Conservation (phyloP, 1,140 invertebrate species). For the Procambarus clarkii region DNA sequence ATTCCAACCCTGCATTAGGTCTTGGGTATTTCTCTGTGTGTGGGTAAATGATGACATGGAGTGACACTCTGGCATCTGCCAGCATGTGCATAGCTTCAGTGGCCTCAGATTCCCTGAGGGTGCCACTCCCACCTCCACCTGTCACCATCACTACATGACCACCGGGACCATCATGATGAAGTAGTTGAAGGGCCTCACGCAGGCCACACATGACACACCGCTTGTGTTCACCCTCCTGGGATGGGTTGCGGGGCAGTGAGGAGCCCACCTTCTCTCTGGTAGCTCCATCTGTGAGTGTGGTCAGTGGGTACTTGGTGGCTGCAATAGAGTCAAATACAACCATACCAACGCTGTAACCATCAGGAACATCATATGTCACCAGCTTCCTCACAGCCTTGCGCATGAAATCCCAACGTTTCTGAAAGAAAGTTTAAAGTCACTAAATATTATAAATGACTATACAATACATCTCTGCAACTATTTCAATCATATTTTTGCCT, state of each 20-base stretch:
- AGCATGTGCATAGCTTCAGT: constrained; percentile 38
- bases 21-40: constrained; percentile 68
- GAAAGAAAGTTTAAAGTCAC: neutral
- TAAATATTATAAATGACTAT: neutral
- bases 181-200: constrained; percentile 50
- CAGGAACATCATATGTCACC: constrained; percentile 75
- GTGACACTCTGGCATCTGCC: constrained; percentile 40
- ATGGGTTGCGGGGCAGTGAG: constrained; percentile 70
- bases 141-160: constrained; percentile 67
- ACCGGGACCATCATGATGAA: constrained; percentile 38
- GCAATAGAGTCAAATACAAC: constrained; percentile 69
- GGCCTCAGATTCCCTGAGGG: constrained; percentile 43
- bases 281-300: constrained; percentile 57
- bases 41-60: constrained; percentile 70
- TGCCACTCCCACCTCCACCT: constrained; percentile 48
- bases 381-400: constrained; percentile 79
- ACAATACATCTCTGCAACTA: too few relatives aligned
- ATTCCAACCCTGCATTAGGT: constrained; percentile 56
- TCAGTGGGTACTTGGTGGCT: constrained; percentile 68
- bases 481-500: too few relatives aligned
- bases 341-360: constrained; percentile 74
- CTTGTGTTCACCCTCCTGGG: constrained; percentile 58
- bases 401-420: constrained; percentile 81
- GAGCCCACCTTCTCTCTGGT: constrained; percentile 70
- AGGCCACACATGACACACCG: constrained; percentile 68